These are phyloP conservation scores for Conomelus anceps DNA, from an alignment of 2,888 invertebrate genomes.

Conservation along the genomic window DNA sequence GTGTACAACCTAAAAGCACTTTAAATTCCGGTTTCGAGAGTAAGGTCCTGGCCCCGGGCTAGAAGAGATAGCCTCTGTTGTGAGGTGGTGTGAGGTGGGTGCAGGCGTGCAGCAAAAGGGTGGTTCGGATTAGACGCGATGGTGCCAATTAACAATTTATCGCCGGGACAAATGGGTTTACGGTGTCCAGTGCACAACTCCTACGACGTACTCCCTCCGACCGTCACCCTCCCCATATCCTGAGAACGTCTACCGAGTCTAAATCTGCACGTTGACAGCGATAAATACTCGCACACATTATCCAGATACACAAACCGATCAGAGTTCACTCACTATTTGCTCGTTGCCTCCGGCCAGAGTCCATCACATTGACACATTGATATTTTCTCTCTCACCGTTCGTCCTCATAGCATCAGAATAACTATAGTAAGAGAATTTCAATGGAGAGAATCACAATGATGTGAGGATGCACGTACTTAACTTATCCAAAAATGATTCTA, in stretches of 20 bases:
- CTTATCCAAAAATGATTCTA: too few species aligned
- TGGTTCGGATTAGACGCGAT: slow-evolving; percentile 5
- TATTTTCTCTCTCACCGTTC: too few species aligned
- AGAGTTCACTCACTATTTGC: neutral
- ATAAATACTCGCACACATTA: neutral
- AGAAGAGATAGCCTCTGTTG: neutral
- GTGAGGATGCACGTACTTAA: too few species aligned
- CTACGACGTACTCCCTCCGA: neutral
- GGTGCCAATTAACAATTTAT: slow-evolving; percentile 8
- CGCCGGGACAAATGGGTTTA: slow-evolving; percentile 8
- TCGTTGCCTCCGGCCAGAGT: neutral
- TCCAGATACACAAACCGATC: neutral
- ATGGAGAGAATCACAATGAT: too few species aligned
- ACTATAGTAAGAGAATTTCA: too few species aligned
- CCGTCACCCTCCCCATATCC: too few species aligned
- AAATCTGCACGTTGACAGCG: neutral
- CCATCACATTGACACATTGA: neutral
- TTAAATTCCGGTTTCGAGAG: neutral
- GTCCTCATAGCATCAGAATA: too few species aligned
- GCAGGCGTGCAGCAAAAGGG: too few species aligned
- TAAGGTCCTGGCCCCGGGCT: neutral
- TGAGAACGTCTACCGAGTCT: neutral
- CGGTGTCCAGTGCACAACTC: slow-evolving; percentile 1
- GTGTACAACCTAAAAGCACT: slow-evolving; percentile 12
- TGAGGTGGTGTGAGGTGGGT: neutral